Evolutionary conservation across 2,888 invertebrate genomes (phyloP), one percentile per base, ranked within the genome.

Genomic region (Watsonalla cultraria): DNA sequence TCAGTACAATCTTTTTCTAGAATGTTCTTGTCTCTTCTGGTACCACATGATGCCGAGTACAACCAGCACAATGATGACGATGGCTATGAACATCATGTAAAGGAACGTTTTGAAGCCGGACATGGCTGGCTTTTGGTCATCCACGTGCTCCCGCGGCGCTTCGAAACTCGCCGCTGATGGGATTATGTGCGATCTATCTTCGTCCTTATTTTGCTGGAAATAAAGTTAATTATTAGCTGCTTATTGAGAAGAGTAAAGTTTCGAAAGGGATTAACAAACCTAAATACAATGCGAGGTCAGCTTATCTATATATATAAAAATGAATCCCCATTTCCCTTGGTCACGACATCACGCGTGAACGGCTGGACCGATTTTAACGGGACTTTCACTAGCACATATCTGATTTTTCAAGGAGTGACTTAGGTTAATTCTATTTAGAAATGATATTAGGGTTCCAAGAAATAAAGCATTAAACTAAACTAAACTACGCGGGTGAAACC

Each of bases 31-130:
- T 57, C 96, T 94, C 78, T 98, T 98, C 80, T 98, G 97, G 81
- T 98, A 98, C 81, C 97, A 95, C 92, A 98, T 96, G 59, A 98
- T 95, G 35, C 96, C 98, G 53, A 98, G 93, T 5, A 98, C 96
- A 0, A 96, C 95, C 60, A 96, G 93, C 0, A 95, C 96, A 47
- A 97, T 95, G 8, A 98, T 84, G 4, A 95, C 95, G 34, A 99
- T 92, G 52, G 98, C 94, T 11, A 95, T 95, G 52, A 96, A 92
- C 65, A 99, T 92, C 90, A 99, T 94, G 58, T 97, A 92, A 4
- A 98, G 91, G 86, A 99, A 97, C 52, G 98, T 94, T 83, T 98
- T 98, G 53, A 97, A 92, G 51, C 98, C 98, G 5, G 97, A 96
- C 92, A 97, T 93, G 24, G 96, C 93, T 0, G 97, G 96, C 71